Percentiles rank a stretch among this genome's conserved stretches.
Evolutionary conservation across 2,888 invertebrate genomes (phyloP).

Genomic region (Tanypteryx hageni): DNA sequence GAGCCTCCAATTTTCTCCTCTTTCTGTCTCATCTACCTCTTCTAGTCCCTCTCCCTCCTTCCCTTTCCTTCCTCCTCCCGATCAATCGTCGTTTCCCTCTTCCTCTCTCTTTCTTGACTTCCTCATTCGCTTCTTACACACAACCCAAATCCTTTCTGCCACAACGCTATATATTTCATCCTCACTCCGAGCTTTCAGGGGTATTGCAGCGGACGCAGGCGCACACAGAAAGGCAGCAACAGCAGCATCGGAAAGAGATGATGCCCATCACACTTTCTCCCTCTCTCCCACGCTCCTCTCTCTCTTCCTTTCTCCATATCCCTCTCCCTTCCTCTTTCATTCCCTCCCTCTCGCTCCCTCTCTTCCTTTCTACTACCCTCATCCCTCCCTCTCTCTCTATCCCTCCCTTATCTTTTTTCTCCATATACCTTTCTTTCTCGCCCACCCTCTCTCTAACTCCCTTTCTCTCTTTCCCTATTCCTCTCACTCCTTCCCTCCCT

Average conservation of each 20-base stretch:
- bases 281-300: too few species aligned
- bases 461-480: too few species aligned
- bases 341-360: too few species aligned
- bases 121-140: neutral
- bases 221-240: neutral
- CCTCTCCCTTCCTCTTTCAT: too few species aligned
- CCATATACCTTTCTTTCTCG: too few species aligned
- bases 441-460: too few species aligned
- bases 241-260: slow-evolving; percentile 5
- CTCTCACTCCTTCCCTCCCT: too few species aligned
- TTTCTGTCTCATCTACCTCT: neutral
- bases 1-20: neutral
- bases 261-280: neutral
- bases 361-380: too few species aligned
- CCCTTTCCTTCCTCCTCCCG: neutral
- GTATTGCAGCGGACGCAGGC: neutral
- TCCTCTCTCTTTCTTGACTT: neutral
- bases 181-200: neutral
- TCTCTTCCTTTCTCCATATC: too few species aligned
- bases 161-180: neutral
- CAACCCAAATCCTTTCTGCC: neutral
- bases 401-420: too few species aligned
- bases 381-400: too few species aligned
- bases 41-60: neutral
- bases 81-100: neutral